These are phyloP conservation scores for Siderastrea radians DNA, from an alignment of 92 coral and sea anemone genomes.

Conservation along the genomic window DNA sequence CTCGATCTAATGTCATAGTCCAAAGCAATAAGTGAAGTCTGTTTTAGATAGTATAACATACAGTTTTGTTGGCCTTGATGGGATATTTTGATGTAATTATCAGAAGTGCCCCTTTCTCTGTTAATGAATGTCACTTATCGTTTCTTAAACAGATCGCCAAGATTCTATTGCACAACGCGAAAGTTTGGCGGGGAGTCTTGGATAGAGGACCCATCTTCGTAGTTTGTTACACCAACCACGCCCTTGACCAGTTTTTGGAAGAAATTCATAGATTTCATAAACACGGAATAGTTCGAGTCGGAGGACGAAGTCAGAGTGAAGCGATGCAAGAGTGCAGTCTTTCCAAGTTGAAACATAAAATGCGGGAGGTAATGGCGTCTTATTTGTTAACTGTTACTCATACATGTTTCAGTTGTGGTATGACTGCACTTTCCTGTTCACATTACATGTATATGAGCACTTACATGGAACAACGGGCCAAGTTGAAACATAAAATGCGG, in stretches of 20 bases:
- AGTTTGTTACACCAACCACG: constrained; percentile 97
- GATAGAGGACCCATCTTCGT: constrained; percentile 81
- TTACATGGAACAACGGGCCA: not conserved
- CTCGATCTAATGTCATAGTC: too few relatives aligned
- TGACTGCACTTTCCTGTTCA: too few relatives aligned
- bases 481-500: constrained; percentile 64
- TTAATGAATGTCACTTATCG: not conserved
- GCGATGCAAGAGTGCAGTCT: constrained; percentile 80
- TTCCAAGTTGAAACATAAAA: constrained; percentile 58
- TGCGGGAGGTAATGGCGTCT: constrained; percentile 38
- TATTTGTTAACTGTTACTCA: not conserved
- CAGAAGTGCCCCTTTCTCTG: too few relatives aligned
- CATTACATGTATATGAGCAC: too few relatives aligned
- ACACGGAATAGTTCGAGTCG: constrained; percentile 88
- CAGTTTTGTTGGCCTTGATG: too few relatives aligned
- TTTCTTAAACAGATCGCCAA: constrained; percentile 74
- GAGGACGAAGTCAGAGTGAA: constrained; percentile 94
- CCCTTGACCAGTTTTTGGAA: constrained; percentile 93
- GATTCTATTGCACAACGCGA: constrained; percentile 80
- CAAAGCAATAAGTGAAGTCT: too few relatives aligned
- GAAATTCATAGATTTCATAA: constrained; percentile 88
- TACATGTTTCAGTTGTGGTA: too few relatives aligned
- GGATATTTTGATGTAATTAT: too few relatives aligned
- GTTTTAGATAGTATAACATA: too few relatives aligned
- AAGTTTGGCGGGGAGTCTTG: not conserved